phyloP scores from a whole-genome alignment of 2,797 vertebrate species.

The Ciconia nigra region DNA sequence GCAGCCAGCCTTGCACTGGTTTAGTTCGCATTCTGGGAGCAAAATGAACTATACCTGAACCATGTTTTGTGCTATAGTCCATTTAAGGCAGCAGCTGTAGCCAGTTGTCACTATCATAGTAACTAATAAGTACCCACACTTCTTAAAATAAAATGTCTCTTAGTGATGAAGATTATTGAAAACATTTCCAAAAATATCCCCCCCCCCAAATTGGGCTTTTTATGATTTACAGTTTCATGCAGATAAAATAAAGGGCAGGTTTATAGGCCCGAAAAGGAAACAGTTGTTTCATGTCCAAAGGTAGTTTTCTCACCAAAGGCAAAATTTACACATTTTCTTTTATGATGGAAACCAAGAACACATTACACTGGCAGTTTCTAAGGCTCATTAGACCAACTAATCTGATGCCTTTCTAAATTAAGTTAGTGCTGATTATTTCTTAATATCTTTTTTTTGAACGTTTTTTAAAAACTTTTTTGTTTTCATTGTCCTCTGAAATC shows the following conservation, averaged over 20 bases:
- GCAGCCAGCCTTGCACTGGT: not conserved
- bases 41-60: not conserved
- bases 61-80: not conserved
- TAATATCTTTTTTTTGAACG: not conserved
- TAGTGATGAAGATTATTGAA: not conserved
- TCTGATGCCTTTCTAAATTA: conserved; percentile 8
- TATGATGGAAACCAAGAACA: not conserved
- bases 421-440: not conserved
- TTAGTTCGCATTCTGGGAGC: not conserved
- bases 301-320: not conserved
- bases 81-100: not conserved
- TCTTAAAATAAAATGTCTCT: not conserved
- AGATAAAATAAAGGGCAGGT: not conserved
- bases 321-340: not conserved
- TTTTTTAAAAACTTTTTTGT: not conserved
- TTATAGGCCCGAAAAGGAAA: not conserved
- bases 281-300: not conserved
- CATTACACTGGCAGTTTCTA: not conserved
- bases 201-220: accelerated
- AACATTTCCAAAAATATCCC: not conserved
- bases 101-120: not conserved
- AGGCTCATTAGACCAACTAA: conserved; percentile 13
- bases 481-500: not conserved
- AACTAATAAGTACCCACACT: not conserved
- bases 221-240: not conserved